phyloP scores from a whole-genome alignment of 2,113 vertebrate species.

The Probosciger aterrimus region DNA sequence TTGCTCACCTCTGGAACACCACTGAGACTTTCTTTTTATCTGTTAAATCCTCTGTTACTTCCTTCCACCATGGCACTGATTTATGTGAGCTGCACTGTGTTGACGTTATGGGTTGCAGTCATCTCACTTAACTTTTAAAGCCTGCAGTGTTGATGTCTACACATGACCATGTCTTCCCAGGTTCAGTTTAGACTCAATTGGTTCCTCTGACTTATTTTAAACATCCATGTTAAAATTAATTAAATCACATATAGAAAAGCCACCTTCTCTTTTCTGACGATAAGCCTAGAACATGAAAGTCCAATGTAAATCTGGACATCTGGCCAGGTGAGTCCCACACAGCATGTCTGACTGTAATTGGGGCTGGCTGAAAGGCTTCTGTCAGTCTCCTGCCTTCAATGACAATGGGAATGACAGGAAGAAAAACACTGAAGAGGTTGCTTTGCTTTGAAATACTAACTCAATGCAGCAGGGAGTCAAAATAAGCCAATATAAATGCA shows the following conservation, averaged over 20 bases:
- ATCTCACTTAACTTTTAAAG: not conserved
- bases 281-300: not conserved
- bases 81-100: not conserved
- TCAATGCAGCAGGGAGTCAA: not conserved
- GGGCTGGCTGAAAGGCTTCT: not conserved
- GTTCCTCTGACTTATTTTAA: not conserved
- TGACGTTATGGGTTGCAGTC: not conserved
- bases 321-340: not conserved
- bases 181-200: not conserved
- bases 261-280: not conserved
- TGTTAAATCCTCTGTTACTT: not conserved
- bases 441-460: not conserved
- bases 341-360: not conserved
- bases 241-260: not conserved
- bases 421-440: not conserved
- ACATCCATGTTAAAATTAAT: not conserved
- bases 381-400: not conserved
- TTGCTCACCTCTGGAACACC: not conserved
- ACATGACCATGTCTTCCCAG: fast-evolving
- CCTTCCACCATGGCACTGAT: not conserved
- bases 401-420: not conserved
- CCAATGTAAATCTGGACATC: not conserved
- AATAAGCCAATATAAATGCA: not conserved
- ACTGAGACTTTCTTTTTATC: not conserved
- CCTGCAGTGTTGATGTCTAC: fast-evolving